A percentile compares a stretch with the other conserved stretches of the same genome.
phyloP scores from a whole-genome alignment of 2,113 vertebrate genomes.

The Cavia aperea region DNA sequence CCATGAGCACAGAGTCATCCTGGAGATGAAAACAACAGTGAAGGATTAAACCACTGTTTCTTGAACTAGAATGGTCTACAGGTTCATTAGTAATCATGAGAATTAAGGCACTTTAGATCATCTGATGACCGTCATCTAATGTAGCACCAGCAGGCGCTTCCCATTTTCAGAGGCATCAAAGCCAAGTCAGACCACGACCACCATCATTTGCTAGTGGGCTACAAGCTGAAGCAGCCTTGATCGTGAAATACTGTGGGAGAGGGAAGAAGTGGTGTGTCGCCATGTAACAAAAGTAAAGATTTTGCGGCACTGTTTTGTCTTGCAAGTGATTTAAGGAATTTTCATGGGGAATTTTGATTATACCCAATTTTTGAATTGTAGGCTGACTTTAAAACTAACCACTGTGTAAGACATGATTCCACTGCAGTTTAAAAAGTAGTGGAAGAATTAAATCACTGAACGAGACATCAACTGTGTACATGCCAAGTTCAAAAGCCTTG shows the following conservation, averaged over 20 bases:
- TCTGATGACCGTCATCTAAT: background rate
- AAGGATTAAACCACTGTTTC: background rate
- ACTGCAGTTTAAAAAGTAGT: background rate
- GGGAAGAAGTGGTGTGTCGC: background rate
- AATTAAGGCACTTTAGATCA: background rate
- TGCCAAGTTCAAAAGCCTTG: slow-evolving; percentile 18
- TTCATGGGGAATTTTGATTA: slow-evolving; percentile 33
- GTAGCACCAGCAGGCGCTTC: background rate
- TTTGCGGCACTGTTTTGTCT: background rate
- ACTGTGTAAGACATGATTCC: slow-evolving; percentile 25
- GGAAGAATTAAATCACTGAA: slow-evolving; percentile 28
- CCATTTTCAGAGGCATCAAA: background rate
- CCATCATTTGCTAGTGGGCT: background rate
- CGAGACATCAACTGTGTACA: background rate
- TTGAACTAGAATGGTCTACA: background rate
- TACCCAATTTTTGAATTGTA: slow-evolving; percentile 7
- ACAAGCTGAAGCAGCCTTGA: background rate
- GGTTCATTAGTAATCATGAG: background rate
- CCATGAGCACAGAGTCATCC: background rate
- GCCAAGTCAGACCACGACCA: background rate
- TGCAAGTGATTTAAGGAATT: slow-evolving; percentile 14
- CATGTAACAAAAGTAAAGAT: background rate
- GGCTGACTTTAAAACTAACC: slow-evolving; percentile 39
- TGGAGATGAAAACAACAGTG: background rate
- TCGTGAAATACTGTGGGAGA: background rate